A percentile compares a stretch with the other conserved stretches of the same genome.
Conservation (phyloP, 2,797 vertebrate species). For the Malurus leucopterus region DNA sequence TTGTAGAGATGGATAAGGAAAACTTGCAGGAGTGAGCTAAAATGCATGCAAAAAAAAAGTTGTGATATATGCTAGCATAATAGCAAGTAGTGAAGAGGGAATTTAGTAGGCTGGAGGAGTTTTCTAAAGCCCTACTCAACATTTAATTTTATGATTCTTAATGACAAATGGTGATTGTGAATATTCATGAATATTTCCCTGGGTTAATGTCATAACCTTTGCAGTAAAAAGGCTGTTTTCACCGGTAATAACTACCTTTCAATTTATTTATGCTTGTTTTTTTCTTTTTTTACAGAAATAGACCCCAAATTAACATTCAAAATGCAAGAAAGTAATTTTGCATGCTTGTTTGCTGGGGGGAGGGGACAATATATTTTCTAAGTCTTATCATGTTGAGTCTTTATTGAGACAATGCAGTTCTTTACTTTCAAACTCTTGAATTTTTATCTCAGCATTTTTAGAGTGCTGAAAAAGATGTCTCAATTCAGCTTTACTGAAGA, state of each 20-base stretch:
- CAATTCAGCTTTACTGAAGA: background rate
- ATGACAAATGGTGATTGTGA: slow-evolving; percentile 64
- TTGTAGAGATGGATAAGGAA: background rate
- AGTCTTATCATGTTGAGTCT: background rate
- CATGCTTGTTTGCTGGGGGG: background rate
- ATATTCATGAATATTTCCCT: slow-evolving; percentile 65
- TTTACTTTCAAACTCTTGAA: background rate
- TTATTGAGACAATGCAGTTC: background rate
- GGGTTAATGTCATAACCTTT: slow-evolving; percentile 60
- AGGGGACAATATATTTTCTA: background rate
- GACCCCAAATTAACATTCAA: slow-evolving; percentile 23
- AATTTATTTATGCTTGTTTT: slow-evolving; percentile 14
- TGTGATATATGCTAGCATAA: background rate
- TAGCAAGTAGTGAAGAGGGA: slow-evolving; percentile 14
- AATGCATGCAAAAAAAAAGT: background rate
- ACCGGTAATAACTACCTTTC: slow-evolving; percentile 43
- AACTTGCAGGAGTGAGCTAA: background rate
- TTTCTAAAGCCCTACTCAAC: slow-evolving; percentile 56
- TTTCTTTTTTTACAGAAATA: background rate
- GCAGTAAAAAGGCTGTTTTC: slow-evolving; percentile 42
- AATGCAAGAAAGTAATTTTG: slow-evolving; percentile 10
- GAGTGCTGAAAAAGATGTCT: background rate
- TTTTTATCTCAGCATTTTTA: background rate
- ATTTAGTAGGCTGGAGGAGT: slow-evolving; percentile 49
- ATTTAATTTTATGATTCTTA: slow-evolving; percentile 64